These are phyloP conservation scores for Hapalemur alaotrensis DNA, from an alignment of 2,797 vertebrate genomes.

Conservation along the genomic window DNA sequence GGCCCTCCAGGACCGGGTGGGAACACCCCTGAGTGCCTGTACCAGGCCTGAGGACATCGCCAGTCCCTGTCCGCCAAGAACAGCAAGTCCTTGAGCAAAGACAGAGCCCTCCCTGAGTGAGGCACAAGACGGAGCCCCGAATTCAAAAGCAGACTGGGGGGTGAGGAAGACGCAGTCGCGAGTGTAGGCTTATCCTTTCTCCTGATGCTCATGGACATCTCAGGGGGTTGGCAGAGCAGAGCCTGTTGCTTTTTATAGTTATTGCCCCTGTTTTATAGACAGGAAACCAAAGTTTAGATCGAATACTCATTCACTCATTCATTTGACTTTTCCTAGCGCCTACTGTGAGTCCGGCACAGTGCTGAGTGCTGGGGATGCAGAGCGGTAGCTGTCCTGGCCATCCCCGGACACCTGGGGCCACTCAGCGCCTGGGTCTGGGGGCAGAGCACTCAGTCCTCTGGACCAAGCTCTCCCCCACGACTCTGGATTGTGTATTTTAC, in stretches of 20 bases:
- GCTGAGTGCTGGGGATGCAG: neutral
- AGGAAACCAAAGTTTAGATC: neutral
- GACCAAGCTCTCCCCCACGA: neutral
- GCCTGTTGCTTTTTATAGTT: neutral
- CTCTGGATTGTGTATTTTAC: neutral
- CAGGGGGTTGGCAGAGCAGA: too few species aligned
- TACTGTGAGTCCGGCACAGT: neutral
- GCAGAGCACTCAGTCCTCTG: fast-evolving
- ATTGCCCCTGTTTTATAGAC: neutral
- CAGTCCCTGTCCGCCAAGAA: neutral
- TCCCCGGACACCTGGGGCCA: neutral
- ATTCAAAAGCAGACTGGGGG: neutral
- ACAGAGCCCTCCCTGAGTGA: neutral
- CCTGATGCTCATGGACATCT: fast-evolving
- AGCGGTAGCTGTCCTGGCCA: too few species aligned
- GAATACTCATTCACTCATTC: neutral
- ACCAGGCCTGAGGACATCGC: neutral
- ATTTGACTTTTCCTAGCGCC: neutral
- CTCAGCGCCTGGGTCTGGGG: neutral
- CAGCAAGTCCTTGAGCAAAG: neutral
- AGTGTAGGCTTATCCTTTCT: neutral
- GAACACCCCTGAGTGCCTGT: neutral
- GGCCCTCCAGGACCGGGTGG: neutral
- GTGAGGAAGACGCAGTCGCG: fast-evolving
- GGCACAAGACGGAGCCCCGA: neutral